Conservation (phyloP, 2,888 invertebrate species). For the Cryptosula pallasiana region DNA sequence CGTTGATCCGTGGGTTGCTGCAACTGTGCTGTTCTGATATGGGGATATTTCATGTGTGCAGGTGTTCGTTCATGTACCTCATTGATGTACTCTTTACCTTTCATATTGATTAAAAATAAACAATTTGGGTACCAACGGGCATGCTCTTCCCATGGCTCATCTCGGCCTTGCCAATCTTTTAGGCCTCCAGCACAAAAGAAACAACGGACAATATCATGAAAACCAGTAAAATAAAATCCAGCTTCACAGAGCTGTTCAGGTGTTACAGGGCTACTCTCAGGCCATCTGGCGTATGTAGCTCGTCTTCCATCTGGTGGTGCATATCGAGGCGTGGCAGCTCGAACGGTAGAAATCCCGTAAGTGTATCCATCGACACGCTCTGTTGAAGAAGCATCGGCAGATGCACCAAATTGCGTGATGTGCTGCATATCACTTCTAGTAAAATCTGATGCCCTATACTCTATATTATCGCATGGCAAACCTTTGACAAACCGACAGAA, state of each 20-base stretch:
- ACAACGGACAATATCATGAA: constrained; percentile 82
- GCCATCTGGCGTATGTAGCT: neutral
- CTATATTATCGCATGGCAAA: constrained; percentile 32
- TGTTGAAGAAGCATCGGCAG: neutral
- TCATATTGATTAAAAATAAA: constrained; percentile 71
- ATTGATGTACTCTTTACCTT: constrained; percentile 62
- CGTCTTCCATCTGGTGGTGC: neutral
- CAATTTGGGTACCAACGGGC: constrained; percentile 86
- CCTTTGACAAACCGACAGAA: constrained; percentile 70
- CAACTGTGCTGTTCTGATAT: too few species aligned
- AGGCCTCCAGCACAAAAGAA: constrained; percentile 90
- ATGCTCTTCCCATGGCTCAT: constrained; percentile 92
- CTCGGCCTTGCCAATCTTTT: constrained; percentile 84
- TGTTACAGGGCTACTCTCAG: neutral
- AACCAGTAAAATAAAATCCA: constrained; percentile 83
- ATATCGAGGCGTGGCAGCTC: neutral
- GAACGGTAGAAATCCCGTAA: neutral
- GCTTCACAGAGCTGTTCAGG: constrained; percentile 74
- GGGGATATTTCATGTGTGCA: too few species aligned
- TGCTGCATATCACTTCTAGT: neutral
- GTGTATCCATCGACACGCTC: neutral
- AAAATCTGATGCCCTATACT: neutral
- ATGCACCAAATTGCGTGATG: neutral
- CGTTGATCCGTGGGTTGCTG: neutral
- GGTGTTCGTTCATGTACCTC: constrained; percentile 2